Base-by-base conservation (phyloP, 2,888 invertebrate species). In the Nemotelus nigrinus region DNA sequence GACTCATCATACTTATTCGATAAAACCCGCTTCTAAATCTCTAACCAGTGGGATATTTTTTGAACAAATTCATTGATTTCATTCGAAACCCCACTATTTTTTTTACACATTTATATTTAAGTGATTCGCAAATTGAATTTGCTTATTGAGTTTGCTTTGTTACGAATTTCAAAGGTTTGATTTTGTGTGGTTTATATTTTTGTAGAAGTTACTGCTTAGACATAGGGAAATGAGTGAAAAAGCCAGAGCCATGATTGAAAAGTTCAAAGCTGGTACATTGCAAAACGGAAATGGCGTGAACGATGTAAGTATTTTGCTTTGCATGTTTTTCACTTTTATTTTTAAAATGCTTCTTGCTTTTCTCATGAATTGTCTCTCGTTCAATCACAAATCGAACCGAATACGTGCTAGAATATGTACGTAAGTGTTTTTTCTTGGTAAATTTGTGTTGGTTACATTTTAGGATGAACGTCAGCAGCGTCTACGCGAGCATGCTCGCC, bases 381-480 rank as follows among this genome's bases (percentile, higher is more conserved):
- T 67, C 48, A 50, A n/a, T 25, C 50, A 41, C 65, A 65, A 65
- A 63, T 45, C 43, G 45, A 64, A 57, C 57, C 10, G 25, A 57
- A 57, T 25, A 57, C 25, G 25, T 25, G 25, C 25, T 25, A 25
- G 25, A 25, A 25, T 25, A 25, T 25, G 25, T 25, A 25, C 25
- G 25, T 25, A 25, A 25, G 25, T 25, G 25, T 25, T 25, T 25
- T 25, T 25, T 25, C 25, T 25, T 25, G 25, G 25, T 25, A 25
- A 25, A 25, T 25, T 25, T 25, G 25, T 25, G 25, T 25, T 8
- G 50, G 57, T 60, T 70, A n/a, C 48, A 80, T 75, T 67, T 78
- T 79, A 96, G 86, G 95, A 95, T 84, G 96, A 96, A 84, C 90
- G 96, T 82, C 96, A 97, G 84, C 92, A 92, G 78, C 93, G 94